Evolutionary conservation across 2,888 invertebrate species (phyloP), one percentile per base, ranked within the genome.

Genomic region (Drosophila nigritarsus): DNA sequence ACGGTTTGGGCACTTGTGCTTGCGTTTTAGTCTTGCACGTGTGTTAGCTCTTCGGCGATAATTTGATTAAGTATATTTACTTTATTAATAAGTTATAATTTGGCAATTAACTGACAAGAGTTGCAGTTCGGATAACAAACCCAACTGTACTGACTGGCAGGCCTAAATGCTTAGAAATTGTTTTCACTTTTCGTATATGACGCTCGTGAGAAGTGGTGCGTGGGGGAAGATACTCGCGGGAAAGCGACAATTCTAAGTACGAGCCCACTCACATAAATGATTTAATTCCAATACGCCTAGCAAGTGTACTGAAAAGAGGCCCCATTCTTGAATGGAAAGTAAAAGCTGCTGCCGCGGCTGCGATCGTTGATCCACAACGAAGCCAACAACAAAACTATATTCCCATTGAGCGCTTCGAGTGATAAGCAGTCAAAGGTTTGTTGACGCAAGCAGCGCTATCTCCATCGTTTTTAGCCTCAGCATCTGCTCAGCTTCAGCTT

Each of bases 371-470:
- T 65, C 61, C 60, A 67, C 65, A 18, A n/a, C 45, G 71, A 81
- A 50, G 67, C 74, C 63, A 61, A 55, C 32, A 81, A 59, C 40
- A 13, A 54, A 34, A 67, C 24, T 59, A 61, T 59, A 71, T 78
- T 82, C 68, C 77, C 80, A 64, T 72, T 74, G 69, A 72, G 60
- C 59, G 40, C 54, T 59, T 68, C 34, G 64, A 75, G 76, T 80
- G 89, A 81, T 87, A 82, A 84, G 75, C 75, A 65, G 89, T 65
- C 76, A 80, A 80, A 89, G 87, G 89, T 87, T 89, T 87, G 83
- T 89, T 87, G 87, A 87, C 87, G 83, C 80, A 74, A 61, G 65
- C 34, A 27, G 42, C 56, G 50, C 58, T 53, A 49, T 64, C 53
- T 66, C 62, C 75, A 68, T 38, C 27, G 40, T 59, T 65, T 65